Evolutionary conservation across 1,140 invertebrate genomes (phyloP).

Genomic region (Tetramorium simillimum): DNA sequence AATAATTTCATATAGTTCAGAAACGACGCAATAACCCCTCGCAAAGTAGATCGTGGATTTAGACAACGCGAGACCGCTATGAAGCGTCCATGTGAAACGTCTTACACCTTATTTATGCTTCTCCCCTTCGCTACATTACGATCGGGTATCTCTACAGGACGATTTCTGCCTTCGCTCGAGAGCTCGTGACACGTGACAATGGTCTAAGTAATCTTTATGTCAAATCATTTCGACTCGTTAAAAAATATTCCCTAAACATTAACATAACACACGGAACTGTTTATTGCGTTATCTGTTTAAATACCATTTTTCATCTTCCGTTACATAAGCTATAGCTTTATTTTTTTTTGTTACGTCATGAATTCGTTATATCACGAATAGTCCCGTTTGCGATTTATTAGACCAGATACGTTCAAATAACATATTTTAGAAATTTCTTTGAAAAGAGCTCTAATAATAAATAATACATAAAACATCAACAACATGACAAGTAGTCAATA

Average conservation of each 20-base stretch:
- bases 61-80: neutral
- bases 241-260: neutral
- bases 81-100: neutral
- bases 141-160: neutral
- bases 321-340: neutral
- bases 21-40: neutral
- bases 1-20: constrained; percentile 8
- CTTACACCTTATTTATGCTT: constrained; percentile 15
- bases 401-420: neutral
- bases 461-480: neutral
- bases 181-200: neutral
- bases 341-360: neutral
- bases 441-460: neutral
- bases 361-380: neutral
- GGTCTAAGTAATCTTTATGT: neutral
- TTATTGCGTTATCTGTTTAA: neutral
- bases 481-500: neutral
- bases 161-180: neutral
- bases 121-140: neutral
- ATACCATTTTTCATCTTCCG: neutral
- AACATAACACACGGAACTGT: neutral
- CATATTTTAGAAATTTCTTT: neutral
- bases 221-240: neutral
- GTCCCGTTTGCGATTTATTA: neutral
- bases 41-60: constrained; percentile 28